These are phyloP conservation scores for Orchesellides sinensis DNA, from an alignment of 2,888 invertebrate species.

Conservation along the genomic window DNA sequence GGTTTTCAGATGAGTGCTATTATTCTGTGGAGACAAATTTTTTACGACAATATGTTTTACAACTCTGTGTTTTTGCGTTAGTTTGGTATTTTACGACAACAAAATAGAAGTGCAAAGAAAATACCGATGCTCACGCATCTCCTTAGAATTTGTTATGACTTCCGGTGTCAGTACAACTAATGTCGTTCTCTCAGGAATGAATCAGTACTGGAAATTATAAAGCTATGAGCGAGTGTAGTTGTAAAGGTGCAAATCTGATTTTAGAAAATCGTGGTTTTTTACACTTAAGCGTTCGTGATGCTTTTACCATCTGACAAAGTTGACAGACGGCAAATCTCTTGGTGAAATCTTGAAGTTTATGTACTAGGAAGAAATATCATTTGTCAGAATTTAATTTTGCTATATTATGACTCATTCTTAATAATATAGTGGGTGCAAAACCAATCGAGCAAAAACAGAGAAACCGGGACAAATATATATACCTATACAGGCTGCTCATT, in stretches of 20 bases:
- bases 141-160: constrained; percentile 27
- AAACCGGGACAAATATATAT: too few relatives aligned
- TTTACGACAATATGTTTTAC: constrained; percentile 5
- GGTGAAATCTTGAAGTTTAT: not conserved
- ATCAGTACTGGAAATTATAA: constrained; percentile 26
- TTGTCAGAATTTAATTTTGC: too few relatives aligned
- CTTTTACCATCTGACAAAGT: not conserved
- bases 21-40: constrained; percentile 5
- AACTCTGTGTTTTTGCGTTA: not conserved
- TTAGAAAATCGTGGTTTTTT: too few relatives aligned
- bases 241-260: not conserved
- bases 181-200: not conserved
- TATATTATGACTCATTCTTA: too few relatives aligned
- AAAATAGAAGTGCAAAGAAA: not conserved
- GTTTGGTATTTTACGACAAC: not conserved
- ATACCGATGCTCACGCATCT: not conserved
- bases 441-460: too few relatives aligned
- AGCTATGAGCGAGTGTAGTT: not conserved
- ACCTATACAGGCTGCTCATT: too few relatives aligned
- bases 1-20: not conserved
- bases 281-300: too few relatives aligned
- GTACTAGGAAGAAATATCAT: not conserved
- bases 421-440: too few relatives aligned
- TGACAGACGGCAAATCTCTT: not conserved
- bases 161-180: constrained; percentile 27